Percentiles rank a stretch among this genome's conserved stretches.
These are phyloP conservation scores for Hartigia nigra DNA, from an alignment of 2,888 invertebrate species.

Conservation along the genomic window DNA sequence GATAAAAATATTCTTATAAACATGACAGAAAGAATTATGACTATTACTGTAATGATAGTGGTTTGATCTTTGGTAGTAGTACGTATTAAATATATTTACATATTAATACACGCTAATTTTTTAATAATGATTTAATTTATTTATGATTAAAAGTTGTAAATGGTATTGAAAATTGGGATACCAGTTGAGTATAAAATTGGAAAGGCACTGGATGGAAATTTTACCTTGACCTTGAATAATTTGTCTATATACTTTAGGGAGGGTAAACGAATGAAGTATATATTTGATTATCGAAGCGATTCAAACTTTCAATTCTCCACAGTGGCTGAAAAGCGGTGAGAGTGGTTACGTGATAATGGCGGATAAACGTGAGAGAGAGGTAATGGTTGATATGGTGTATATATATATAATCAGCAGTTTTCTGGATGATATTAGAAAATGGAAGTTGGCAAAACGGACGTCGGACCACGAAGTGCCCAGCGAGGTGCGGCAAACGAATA, in stretches of 20 bases:
- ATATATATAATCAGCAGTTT: not conserved
- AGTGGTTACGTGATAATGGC: not conserved
- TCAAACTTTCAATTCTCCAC: not conserved
- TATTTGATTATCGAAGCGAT: not conserved
- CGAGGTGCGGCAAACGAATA: conserved; percentile 39
- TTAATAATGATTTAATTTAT: not conserved
- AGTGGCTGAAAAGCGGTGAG: not conserved
- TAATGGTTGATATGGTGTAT: conserved; percentile 26
- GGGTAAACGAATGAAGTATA: not conserved
- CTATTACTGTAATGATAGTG: not conserved
- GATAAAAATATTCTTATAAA: not conserved
- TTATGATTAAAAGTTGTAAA: not conserved
- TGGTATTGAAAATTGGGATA: not conserved
- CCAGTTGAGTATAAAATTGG: not conserved
- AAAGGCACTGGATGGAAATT: not conserved
- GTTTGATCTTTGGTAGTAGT: not conserved
- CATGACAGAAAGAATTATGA: not conserved
- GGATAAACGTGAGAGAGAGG: not conserved
- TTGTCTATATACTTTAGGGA: not conserved
- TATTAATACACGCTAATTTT: not conserved
- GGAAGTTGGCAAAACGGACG: conserved; percentile 4
- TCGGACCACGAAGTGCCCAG: conserved; percentile 36
- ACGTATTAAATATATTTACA: not conserved
- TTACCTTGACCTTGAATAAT: not conserved
- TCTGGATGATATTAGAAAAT: not conserved